Evolutionary conservation across 2,113 vertebrate genomes (phyloP).

Genomic region (Perca flavescens): DNA sequence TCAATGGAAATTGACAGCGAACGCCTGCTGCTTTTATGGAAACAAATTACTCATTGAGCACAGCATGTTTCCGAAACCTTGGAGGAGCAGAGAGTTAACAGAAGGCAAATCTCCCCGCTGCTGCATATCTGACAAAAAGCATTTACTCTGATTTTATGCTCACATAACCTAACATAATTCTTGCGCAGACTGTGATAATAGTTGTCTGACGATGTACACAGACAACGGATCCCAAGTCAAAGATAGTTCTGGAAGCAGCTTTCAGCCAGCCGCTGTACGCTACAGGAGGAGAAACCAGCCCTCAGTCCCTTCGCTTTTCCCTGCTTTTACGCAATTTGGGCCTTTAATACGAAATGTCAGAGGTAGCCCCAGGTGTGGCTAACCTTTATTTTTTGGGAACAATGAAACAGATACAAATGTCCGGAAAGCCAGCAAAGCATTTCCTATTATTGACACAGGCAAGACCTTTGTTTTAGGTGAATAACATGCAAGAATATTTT

Average conservation of each 20-base stretch:
- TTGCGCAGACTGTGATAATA: background rate
- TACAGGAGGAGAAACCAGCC: background rate
- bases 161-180: background rate
- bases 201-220: background rate
- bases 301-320: slow-evolving; percentile 2
- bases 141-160: background rate
- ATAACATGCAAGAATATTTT: background rate
- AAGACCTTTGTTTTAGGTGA: background rate
- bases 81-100: slow-evolving; percentile 10
- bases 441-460: background rate
- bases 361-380: slow-evolving; percentile 46
- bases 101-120: background rate
- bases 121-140: slow-evolving; percentile 5
- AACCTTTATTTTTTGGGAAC: slow-evolving; percentile 56
- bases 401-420: slow-evolving; percentile 26
- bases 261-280: slow-evolving; percentile 19
- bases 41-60: slow-evolving; percentile 50
- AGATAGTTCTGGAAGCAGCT: slow-evolving; percentile 10
- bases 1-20: slow-evolving; percentile 24
- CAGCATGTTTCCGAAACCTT: slow-evolving; percentile 42
- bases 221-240: slow-evolving; percentile 13
- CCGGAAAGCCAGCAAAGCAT: background rate
- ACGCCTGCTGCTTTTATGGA: slow-evolving; percentile 27
- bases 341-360: slow-evolving; percentile 56
- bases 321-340: slow-evolving; percentile 27